These are phyloP conservation scores for Rhinogobius similis DNA, from an alignment of 2,113 vertebrate species.

Conservation along the genomic window DNA sequence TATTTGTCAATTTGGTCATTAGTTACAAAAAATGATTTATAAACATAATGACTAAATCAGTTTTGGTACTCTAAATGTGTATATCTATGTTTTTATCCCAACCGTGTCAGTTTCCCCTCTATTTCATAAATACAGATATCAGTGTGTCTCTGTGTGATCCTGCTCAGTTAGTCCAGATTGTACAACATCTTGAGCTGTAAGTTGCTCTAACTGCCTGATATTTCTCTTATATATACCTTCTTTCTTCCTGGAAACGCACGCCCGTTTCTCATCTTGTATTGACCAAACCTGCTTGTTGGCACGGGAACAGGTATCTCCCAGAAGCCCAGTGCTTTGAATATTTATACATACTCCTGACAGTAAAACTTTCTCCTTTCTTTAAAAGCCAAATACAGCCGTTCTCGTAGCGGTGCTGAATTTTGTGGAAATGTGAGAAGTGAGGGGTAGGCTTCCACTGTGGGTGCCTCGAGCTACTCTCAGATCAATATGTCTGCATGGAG, in stretches of 20 bases:
- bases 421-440: constrained; percentile 35
- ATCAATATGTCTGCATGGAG: constrained; percentile 46
- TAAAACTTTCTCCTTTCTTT: constrained; percentile 4
- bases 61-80: no score
- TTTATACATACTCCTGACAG: not conserved
- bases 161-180: not conserved
- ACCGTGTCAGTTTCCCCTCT: no score
- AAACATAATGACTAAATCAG: no score
- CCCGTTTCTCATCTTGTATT: not conserved
- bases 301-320: constrained; percentile 1
- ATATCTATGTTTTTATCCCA: not conserved
- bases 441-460: constrained; percentile 29
- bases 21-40: no score
- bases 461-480: constrained; percentile 41
- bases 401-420: constrained; percentile 18
- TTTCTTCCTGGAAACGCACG: not conserved
- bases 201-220: not conserved
- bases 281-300: constrained; percentile 4
- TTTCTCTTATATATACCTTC: not conserved
- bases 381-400: constrained; percentile 4
- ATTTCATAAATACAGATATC: no score
- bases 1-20: no score
- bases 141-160: not conserved
- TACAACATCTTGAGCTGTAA: not conserved
- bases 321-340: constrained; percentile 5